Evolutionary conservation across 2,113 vertebrate genomes (phyloP).

Genomic region (Antigone vipio): DNA sequence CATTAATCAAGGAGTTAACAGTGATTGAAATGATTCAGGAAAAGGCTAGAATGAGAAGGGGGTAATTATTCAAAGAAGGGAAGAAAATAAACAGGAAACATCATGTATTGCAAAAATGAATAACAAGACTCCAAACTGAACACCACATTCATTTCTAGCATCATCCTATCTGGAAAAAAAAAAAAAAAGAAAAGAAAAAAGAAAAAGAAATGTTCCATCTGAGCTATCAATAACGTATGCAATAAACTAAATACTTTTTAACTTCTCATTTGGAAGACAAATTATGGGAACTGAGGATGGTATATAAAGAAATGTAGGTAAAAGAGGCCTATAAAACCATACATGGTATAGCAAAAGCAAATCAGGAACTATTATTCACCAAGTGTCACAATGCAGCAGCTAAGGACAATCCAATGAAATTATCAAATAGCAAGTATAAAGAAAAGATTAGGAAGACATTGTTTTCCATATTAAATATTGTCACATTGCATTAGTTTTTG

Average conservation of each 20-base stretch:
- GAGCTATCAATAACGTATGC: neutral
- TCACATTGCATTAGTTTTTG: neutral
- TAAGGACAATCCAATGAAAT: neutral
- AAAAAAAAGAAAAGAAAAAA: neutral
- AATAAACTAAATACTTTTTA: neutral
- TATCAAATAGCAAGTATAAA: neutral
- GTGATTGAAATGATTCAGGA: neutral
- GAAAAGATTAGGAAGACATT: neutral
- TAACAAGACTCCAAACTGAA: neutral
- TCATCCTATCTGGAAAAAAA: neutral
- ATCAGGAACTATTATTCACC: neutral
- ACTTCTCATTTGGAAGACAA: neutral
- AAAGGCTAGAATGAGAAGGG: neutral
- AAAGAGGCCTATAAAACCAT: neutral
- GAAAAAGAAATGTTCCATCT: neutral
- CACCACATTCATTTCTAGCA: neutral
- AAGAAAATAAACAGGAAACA: conserved; percentile 6
- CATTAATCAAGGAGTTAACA: conserved; percentile 23
- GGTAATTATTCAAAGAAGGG: neutral
- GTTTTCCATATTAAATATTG: neutral
- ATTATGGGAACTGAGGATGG: neutral
- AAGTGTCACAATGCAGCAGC: neutral
- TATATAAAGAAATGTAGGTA: neutral
- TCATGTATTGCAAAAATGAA: neutral
- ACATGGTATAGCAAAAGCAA: fast-evolving